Evolutionary conservation across 2,797 vertebrate species (phyloP).

Genomic region (Vultur gryphus): DNA sequence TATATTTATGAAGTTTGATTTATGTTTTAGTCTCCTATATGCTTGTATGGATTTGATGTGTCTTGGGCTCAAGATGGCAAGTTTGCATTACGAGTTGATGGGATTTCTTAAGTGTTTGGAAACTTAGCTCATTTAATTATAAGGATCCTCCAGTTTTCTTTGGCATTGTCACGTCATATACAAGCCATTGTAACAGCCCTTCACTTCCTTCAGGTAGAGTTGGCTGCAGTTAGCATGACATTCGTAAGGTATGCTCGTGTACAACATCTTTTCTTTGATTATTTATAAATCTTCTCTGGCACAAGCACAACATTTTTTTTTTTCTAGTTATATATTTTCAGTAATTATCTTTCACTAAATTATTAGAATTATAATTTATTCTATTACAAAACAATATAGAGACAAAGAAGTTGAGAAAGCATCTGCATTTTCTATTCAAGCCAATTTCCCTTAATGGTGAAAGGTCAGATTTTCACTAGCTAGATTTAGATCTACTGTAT

Average conservation of each 20-base stretch:
- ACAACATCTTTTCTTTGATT: neutral
- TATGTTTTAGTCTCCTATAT: neutral
- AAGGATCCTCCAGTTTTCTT: neutral
- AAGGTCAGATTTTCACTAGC: neutral
- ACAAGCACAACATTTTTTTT: neutral
- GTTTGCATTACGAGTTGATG: neutral
- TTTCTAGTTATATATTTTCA: neutral
- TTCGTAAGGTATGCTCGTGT: neutral
- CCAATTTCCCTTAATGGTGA: neutral
- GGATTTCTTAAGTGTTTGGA: neutral
- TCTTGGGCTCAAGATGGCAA: neutral
- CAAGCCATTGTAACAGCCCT: fast-evolving
- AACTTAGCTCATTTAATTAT: neutral
- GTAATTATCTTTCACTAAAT: neutral
- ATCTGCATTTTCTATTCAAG: neutral
- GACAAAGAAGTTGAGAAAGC: neutral
- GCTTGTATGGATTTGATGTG: neutral
- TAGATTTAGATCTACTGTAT: neutral
- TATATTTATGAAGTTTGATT: neutral
- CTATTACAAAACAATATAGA: neutral
- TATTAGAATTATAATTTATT: neutral
- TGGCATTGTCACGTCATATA: neutral
- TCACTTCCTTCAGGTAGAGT: neutral
- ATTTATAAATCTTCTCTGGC: neutral
- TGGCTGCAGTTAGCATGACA: fast-evolving